phyloP scores from a whole-genome alignment of 1,140 invertebrate species.

The Leptopilina boulardi region DNA sequence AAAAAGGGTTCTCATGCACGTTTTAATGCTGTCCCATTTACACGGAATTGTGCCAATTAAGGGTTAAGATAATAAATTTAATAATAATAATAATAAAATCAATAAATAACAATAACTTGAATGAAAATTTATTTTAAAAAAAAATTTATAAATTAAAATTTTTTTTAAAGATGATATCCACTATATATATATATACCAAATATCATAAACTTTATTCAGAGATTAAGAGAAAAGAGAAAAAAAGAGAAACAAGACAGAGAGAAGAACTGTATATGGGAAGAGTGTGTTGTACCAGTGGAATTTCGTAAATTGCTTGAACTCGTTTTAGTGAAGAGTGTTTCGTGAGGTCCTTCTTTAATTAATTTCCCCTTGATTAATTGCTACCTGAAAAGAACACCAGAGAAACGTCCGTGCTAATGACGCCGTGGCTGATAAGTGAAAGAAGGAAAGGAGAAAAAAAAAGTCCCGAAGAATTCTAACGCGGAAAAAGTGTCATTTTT shows the following conservation, averaged over 20 bases:
- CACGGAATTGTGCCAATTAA: no score
- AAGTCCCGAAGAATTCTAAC: not conserved
- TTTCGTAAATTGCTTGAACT: not conserved
- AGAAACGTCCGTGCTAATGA: not conserved
- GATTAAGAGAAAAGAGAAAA: not conserved
- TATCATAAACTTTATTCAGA: no score
- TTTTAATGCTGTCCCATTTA: no score
- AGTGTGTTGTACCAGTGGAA: not conserved
- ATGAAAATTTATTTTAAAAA: no score
- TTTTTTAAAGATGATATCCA: no score
- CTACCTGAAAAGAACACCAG: conserved; percentile 6
- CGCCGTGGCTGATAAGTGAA: conserved; percentile 9
- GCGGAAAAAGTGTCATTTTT: not conserved
- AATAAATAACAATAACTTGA: no score
- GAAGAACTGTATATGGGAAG: not conserved
- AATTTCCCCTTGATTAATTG: conserved; percentile 26
- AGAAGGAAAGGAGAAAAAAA: conserved; percentile 6
- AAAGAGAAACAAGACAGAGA: not conserved
- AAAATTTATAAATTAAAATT: no score
- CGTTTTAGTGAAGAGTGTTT: conserved; percentile 1
- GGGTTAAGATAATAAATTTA: no score
- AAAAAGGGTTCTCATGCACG: no score
- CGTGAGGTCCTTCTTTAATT: not conserved
- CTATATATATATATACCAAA: no score
- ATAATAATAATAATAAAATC: no score